Evolutionary conservation across 2,888 invertebrate genomes (phyloP).

Genomic region (Acronicta aceris): DNA sequence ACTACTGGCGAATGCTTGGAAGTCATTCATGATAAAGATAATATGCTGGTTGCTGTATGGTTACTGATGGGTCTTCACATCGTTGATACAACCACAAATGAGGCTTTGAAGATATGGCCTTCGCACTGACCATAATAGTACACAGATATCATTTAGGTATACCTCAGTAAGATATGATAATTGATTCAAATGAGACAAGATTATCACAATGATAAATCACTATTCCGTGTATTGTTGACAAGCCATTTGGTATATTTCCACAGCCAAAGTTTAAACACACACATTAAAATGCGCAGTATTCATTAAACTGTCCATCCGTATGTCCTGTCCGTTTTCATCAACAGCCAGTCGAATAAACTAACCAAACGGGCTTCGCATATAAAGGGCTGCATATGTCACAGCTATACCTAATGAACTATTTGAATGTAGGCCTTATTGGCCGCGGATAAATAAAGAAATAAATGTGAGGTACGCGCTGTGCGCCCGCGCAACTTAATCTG

Average conservation of each 20-base stretch:
- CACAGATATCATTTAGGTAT: no score
- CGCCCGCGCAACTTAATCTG: conserved; percentile 80
- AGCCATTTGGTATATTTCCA: conserved; percentile 41
- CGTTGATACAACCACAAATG: no score
- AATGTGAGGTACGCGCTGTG: conserved; percentile 73
- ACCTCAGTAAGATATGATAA: no score
- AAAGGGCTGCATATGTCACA: conserved; percentile 77
- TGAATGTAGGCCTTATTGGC: conserved; percentile 86
- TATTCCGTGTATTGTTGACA: conserved; percentile 11
- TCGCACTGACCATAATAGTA: no score
- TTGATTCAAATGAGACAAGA: no score
- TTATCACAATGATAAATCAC: conserved; percentile 15
- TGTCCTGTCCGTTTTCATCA: conserved; percentile 72
- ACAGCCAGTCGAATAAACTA: conserved; percentile 76
- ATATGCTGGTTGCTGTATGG: no score
- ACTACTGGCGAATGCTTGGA: no score
- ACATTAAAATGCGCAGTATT: conserved; percentile 26
- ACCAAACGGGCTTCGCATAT: conserved; percentile 78
- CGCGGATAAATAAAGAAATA: conserved; percentile 84
- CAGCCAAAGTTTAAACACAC: conserved; percentile 7
- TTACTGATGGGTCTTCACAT: no score
- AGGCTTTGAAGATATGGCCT: no score
- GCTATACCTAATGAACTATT: conserved; percentile 84
- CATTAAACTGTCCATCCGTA: conserved; percentile 49
- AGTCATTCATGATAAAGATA: no score